Percentiles rank a stretch among this genome's conserved stretches.
These are phyloP conservation scores for Sebastes elongatus DNA, from an alignment of 2,797 vertebrate species.

Conservation along the genomic window DNA sequence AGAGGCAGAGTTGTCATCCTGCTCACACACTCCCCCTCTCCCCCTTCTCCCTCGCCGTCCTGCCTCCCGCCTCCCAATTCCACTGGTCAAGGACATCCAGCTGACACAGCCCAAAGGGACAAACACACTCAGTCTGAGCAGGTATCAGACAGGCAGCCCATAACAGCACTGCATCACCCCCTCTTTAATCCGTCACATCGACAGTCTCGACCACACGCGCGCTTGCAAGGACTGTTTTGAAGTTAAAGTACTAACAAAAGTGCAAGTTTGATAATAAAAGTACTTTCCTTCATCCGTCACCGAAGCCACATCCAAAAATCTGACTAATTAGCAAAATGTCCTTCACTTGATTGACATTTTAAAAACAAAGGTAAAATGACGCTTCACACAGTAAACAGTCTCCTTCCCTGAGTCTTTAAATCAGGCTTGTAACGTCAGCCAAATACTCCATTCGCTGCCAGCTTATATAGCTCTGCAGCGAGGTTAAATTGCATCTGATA, in stretches of 20 bases:
- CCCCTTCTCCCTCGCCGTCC: background rate
- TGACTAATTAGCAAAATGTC: background rate
- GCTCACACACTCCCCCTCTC: slow-evolving; percentile 40
- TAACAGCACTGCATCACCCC: background rate
- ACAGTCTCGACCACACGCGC: background rate
- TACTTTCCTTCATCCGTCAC: slow-evolving; percentile 11
- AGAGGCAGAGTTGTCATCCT: slow-evolving; percentile 57
- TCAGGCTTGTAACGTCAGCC: slow-evolving; percentile 53
- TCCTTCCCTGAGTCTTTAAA: background rate
- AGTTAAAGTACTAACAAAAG: slow-evolving; percentile 25
- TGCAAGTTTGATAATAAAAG: slow-evolving; percentile 17
- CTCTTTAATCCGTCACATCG: slow-evolving; percentile 20
- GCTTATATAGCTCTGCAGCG: background rate
- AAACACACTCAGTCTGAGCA: slow-evolving; percentile 27
- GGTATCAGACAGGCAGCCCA: slow-evolving; percentile 31
- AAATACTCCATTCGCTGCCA: background rate
- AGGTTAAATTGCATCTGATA: slow-evolving; percentile 15
- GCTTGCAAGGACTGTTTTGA: slow-evolving; percentile 3
- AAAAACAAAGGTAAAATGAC: background rate
- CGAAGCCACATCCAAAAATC: background rate
- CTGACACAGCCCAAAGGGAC: slow-evolving; percentile 48
- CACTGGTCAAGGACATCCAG: slow-evolving; percentile 60
- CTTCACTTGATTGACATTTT: slow-evolving; percentile 26
- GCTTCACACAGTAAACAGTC: slow-evolving; percentile 40
- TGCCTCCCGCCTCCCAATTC: slow-evolving; percentile 9